These are phyloP conservation scores for Myanophis thanlyinensis DNA, from an alignment of 2,113 vertebrate species.

Conservation along the genomic window DNA sequence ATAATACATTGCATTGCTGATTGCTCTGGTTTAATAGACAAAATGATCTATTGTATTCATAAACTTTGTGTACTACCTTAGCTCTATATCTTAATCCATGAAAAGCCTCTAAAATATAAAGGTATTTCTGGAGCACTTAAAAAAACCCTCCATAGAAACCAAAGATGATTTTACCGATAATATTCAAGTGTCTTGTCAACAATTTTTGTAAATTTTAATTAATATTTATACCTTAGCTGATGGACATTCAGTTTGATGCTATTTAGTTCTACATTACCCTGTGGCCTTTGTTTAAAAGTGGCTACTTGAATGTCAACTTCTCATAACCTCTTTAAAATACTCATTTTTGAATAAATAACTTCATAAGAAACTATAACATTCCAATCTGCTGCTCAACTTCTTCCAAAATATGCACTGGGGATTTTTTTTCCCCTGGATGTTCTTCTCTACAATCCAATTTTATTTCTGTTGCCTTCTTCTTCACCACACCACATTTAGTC, in stretches of 20 bases:
- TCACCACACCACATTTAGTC: neutral
- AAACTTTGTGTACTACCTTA: conserved; percentile 7
- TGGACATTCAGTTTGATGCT: neutral
- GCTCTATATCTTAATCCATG: neutral
- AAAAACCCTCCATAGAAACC: neutral
- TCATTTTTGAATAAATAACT: neutral
- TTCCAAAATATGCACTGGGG: neutral
- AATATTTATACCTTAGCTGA: neutral
- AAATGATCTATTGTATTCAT: neutral
- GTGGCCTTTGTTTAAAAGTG: neutral
- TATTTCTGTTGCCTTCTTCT: neutral
- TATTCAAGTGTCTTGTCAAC: neutral
- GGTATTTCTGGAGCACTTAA: neutral
- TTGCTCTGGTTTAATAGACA: neutral
- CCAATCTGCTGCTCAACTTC: neutral
- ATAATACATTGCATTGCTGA: conserved; percentile 7
- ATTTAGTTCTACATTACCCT: neutral
- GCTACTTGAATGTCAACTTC: neutral
- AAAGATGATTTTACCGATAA: neutral
- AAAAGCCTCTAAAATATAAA: neutral
- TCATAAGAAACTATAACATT: neutral
- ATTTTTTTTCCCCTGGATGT: neutral
- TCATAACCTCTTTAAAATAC: neutral
- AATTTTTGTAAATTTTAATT: neutral
- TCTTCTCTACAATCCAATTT: neutral